A percentile compares a stretch with the other conserved stretches of the same genome.
These are phyloP conservation scores for Istiophorus platypterus DNA, from an alignment of 2,113 vertebrate species.

Conservation along the genomic window DNA sequence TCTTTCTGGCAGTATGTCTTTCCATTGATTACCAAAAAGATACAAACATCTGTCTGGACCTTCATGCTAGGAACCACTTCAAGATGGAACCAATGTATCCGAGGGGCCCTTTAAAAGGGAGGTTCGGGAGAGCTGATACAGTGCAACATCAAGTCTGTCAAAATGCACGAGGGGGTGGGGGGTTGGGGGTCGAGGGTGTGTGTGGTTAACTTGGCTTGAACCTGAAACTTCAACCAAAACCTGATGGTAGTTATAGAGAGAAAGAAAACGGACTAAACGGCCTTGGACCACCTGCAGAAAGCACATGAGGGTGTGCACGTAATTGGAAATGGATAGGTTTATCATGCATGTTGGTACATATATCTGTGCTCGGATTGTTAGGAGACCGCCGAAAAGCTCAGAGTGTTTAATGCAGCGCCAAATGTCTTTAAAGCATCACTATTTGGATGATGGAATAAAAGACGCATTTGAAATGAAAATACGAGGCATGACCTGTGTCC, in stretches of 20 bases:
- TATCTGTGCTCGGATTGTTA: conserved; percentile 4
- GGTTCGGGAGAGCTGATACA: conserved; percentile 28
- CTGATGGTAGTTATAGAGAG: conserved; percentile 48
- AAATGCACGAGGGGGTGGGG: conserved; percentile 35
- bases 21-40: conserved; percentile 57
- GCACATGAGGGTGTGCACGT: conserved; percentile 8
- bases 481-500: conserved; percentile 60
- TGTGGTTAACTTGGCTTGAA: conserved; percentile 45
- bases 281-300: conserved; percentile 56
- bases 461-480: conserved; percentile 60
- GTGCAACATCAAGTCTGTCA: conserved; percentile 49
- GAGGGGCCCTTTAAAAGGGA: conserved; percentile 47
- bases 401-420: conserved; percentile 51
- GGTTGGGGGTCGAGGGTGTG: background rate
- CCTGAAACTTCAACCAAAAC: conserved; percentile 59
- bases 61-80: conserved; percentile 53
- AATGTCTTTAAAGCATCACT: conserved; percentile 60
- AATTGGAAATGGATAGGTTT: conserved; percentile 45
- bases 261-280: conserved; percentile 31
- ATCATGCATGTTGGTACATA: conserved; percentile 28
- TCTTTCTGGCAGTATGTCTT: conserved; percentile 27
- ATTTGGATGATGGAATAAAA: conserved; percentile 56
- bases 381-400: conserved; percentile 48
- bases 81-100: conserved; percentile 61
- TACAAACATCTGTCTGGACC: conserved; percentile 63